Conservation (phyloP, 2,113 vertebrate species). For the Podilymbus podiceps region DNA sequence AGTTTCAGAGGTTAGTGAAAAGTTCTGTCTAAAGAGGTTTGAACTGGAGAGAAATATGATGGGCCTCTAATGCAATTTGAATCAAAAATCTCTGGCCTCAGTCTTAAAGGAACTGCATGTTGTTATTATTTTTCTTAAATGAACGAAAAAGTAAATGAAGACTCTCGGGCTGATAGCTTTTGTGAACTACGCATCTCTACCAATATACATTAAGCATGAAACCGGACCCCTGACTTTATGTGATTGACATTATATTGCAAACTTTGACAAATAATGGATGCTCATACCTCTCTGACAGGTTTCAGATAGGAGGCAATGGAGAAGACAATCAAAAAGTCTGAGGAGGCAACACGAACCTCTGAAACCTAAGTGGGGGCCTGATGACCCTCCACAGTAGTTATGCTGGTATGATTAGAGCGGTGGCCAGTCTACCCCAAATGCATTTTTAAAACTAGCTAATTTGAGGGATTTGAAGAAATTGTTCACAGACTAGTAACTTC, state of each 20-base stretch:
- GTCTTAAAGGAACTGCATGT: neutral
- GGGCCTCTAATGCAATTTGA: neutral
- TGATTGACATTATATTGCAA: neutral
- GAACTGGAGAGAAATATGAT: neutral
- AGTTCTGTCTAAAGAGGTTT: neutral
- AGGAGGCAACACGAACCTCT: neutral
- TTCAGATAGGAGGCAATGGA: neutral
- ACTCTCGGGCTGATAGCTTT: neutral
- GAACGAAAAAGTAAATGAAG: neutral
- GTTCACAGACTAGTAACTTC: neutral
- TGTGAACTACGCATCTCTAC: neutral
- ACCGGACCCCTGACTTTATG: neutral
- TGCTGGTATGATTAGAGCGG: neutral
- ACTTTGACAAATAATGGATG: neutral
- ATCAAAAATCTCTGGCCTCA: neutral
- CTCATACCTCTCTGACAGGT: neutral
- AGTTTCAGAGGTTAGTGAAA: neutral
- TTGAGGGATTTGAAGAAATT: neutral
- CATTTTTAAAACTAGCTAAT: neutral
- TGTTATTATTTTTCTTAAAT: neutral
- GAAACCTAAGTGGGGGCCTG: neutral
- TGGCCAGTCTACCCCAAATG: neutral
- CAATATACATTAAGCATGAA: neutral
- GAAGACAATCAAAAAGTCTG: rapidly evolving
- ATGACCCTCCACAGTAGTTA: neutral